Conservation (phyloP, 2,113 vertebrate genomes). For the Copsychus sechellarum region DNA sequence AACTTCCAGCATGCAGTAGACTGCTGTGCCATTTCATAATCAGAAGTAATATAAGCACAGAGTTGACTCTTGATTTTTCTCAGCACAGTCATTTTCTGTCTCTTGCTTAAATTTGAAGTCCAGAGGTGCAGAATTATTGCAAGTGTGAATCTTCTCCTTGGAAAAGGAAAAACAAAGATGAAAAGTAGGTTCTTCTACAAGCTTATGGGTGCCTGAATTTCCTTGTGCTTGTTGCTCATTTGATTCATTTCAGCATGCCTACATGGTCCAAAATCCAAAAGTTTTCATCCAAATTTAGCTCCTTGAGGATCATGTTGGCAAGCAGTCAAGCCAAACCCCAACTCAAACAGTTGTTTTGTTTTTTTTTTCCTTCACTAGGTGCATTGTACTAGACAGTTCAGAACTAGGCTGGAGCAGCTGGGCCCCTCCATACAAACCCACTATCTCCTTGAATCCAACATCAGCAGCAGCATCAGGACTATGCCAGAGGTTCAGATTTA, state of each 20-base stretch:
- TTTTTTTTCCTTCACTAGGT: background rate
- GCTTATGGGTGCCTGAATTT: background rate
- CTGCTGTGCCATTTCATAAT: background rate
- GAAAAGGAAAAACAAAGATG: slow-evolving; percentile 28
- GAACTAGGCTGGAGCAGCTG: background rate
- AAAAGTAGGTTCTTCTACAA: background rate
- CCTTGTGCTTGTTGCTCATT: background rate
- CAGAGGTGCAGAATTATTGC: background rate
- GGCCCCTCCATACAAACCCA: accelerated
- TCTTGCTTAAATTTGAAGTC: slow-evolving; percentile 18
- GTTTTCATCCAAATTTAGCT: background rate
- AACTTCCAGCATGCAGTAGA: background rate
- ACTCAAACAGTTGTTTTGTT: background rate
- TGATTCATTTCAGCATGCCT: background rate
- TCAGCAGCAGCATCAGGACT: background rate
- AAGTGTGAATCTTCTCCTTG: slow-evolving; percentile 26
- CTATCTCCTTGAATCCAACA: accelerated
- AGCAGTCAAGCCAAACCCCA: background rate
- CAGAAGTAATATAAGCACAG: background rate
- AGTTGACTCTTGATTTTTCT: background rate
- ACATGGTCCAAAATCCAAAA: background rate
- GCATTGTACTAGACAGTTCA: background rate
- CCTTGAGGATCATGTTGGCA: background rate
- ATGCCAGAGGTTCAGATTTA: background rate
- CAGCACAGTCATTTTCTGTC: background rate